phyloP scores from a whole-genome alignment of 2,113 vertebrate species.

The Falco punctatus region DNA sequence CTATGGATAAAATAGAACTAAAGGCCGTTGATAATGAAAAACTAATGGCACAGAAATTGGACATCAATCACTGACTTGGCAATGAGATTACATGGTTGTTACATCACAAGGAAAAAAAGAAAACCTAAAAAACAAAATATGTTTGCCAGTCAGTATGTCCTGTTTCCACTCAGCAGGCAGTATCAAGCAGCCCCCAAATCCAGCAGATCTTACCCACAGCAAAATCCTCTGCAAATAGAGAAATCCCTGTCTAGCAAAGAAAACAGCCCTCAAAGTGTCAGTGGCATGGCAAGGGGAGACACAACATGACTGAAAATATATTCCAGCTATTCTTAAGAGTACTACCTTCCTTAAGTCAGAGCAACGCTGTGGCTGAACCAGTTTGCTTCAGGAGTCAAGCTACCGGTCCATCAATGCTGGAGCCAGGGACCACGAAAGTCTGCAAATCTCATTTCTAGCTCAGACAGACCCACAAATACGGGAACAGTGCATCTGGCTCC shows the following conservation, averaged over 20 bases:
- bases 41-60: background rate
- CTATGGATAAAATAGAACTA: background rate
- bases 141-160: background rate
- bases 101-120: background rate
- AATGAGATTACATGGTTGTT: background rate
- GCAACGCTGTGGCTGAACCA: background rate
- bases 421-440: background rate
- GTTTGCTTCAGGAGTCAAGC: background rate
- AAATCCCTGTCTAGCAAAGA: background rate
- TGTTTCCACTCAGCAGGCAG: background rate
- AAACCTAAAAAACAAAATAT: background rate
- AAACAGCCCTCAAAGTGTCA: background rate
- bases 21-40: background rate
- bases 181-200: background rate
- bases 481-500: background rate
- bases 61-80: background rate
- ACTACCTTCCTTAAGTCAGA: background rate
- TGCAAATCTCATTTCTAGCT: background rate
- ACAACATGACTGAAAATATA: background rate
- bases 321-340: background rate
- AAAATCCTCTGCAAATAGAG: background rate
- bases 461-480: background rate
- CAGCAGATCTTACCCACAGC: background rate
- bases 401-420: background rate
- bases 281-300: background rate